Evolutionary conservation across 1,140 invertebrate species (phyloP).

Genomic region (Schlechtendalia chinensis): DNA sequence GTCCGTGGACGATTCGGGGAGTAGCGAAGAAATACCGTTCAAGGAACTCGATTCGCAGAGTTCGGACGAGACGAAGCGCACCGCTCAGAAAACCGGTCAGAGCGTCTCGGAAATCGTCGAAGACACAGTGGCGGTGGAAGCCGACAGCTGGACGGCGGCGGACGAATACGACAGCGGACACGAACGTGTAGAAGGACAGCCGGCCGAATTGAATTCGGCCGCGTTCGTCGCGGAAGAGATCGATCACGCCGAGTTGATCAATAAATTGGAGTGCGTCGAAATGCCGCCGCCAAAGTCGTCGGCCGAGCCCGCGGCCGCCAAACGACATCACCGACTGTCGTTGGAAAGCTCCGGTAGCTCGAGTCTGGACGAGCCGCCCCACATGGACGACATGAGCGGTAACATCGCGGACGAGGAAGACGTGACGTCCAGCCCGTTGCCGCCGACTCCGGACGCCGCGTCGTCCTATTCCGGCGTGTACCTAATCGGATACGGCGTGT

Average conservation of each 20-base stretch:
- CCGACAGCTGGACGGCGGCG: no score
- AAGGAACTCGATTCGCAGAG: conserved; percentile 36
- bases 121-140: not conserved
- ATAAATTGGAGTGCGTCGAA: conserved; percentile 52
- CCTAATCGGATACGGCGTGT: conserved; percentile 59
- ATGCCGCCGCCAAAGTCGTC: conserved; percentile 63
- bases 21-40: conserved; percentile 40
- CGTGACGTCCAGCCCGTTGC: conserved; percentile 34
- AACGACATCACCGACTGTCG: conserved; percentile 64
- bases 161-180: no score
- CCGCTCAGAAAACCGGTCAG: conserved; percentile 21
- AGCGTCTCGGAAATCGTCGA: conserved; percentile 33
- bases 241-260: conserved; percentile 32
- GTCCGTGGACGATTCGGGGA: conserved; percentile 35
- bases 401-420: conserved; percentile 59
- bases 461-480: conserved; percentile 31
- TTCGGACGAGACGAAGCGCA: conserved; percentile 37
- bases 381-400: conserved; percentile 61
- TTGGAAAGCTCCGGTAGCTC: conserved; percentile 75
- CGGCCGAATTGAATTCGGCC: not conserved
- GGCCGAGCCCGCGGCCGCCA: conserved; percentile 60
- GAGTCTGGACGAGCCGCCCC: conserved; percentile 68
- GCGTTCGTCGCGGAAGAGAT: conserved; percentile 21
- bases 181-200: no score
- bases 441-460: conserved; percentile 16